Evolutionary conservation across 92 coral and sea anemone species (phyloP).

Genomic region (Zoanthus sociatus): DNA sequence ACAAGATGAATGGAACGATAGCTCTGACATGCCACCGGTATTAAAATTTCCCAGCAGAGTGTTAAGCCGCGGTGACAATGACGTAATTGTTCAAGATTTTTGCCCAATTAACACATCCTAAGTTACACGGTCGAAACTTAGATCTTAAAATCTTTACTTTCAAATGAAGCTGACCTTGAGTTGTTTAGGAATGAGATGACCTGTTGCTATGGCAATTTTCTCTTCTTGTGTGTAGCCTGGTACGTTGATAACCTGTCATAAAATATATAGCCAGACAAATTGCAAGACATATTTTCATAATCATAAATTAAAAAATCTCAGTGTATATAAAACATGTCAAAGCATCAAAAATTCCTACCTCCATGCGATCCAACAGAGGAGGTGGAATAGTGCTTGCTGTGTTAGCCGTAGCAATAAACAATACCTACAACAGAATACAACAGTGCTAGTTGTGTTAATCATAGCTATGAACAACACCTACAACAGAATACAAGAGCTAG

Average conservation of each 20-base stretch:
- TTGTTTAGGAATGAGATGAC: slow-evolving; percentile 89
- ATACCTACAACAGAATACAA: slow-evolving; percentile 71
- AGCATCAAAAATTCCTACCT: slow-evolving; percentile 55
- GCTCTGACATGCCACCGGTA: too few relatives aligned
- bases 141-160: too few relatives aligned
- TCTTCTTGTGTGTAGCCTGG: slow-evolving; percentile 93
- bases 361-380: slow-evolving; percentile 90
- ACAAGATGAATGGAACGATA: too few relatives aligned
- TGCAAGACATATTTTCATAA: too few relatives aligned
- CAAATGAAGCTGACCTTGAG: slow-evolving; percentile 66
- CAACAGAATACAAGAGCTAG: slow-evolving; percentile 40
- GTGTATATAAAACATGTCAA: background rate
- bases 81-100: too few relatives aligned
- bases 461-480: slow-evolving; percentile 86
- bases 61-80: too few relatives aligned
- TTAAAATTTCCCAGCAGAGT: too few relatives aligned
- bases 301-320: background rate
- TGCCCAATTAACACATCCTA: too few relatives aligned
- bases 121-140: too few relatives aligned
- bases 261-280: background rate
- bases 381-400: slow-evolving; percentile 82
- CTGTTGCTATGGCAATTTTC: slow-evolving; percentile 79
- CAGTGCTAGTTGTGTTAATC: slow-evolving; percentile 73
- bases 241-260: slow-evolving; percentile 77
- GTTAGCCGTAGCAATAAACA: slow-evolving; percentile 90